Conservation (phyloP, 2,888 invertebrate genomes). For the Caenorhabditis japonica region DNA sequence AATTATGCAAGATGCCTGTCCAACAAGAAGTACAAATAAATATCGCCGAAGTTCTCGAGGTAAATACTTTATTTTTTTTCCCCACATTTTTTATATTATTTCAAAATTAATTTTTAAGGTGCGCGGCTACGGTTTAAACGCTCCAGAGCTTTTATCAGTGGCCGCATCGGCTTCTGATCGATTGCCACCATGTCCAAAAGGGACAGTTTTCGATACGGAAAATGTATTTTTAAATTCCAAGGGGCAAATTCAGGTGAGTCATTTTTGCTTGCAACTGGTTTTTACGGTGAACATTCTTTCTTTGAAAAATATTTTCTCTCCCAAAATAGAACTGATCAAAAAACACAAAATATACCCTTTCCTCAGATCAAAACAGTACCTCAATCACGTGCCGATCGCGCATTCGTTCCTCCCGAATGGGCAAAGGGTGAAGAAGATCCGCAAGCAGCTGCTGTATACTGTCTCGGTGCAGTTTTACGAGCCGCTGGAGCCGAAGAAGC, state of each 20-base stretch:
- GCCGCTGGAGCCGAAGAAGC: constrained; percentile 66
- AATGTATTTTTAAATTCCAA: constrained; percentile 65
- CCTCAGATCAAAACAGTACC: constrained; percentile 61
- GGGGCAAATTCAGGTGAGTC: constrained; percentile 65
- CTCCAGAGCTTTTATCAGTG: constrained; percentile 63
- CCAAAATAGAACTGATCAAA: background rate
- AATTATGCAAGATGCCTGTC: constrained; percentile 29
- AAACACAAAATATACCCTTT: background rate
- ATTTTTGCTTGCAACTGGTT: background rate
- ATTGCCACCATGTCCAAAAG: constrained; percentile 62
- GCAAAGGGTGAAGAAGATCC: constrained; percentile 60
- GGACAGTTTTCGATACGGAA: constrained; percentile 67
- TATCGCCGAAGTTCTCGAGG: constrained; percentile 59
- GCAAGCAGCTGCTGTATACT: constrained; percentile 65
- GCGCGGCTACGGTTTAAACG: constrained; percentile 60
- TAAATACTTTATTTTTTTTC: constrained; percentile 1
- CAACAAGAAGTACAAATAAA: constrained; percentile 59
- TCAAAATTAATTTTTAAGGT: constrained; percentile 48
- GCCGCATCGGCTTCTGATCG: constrained; percentile 57
- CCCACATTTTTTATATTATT: background rate
- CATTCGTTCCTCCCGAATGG: constrained; percentile 67
- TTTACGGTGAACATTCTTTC: constrained; percentile 9
- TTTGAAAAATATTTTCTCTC: too few relatives aligned
- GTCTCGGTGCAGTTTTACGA: constrained; percentile 65
- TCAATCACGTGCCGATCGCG: constrained; percentile 31